phyloP scores from a whole-genome alignment of 2,888 invertebrate species.

The Eristalis pertinax region DNA sequence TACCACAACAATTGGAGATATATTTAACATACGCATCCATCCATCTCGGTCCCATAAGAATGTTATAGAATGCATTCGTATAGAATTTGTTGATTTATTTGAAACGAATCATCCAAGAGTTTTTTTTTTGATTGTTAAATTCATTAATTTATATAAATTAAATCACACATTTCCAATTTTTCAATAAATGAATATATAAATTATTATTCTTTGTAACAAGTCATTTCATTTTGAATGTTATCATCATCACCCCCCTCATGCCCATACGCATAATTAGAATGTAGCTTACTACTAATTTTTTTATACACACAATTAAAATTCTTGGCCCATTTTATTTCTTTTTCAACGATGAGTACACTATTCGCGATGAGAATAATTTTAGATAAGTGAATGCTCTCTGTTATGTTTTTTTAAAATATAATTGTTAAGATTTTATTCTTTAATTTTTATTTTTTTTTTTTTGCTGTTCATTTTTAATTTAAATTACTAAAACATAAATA shows the following conservation, averaged over 20 bases:
- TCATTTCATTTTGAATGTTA: conserved; percentile 17
- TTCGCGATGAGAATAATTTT: conserved; percentile 46
- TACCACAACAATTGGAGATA: conserved; percentile 47
- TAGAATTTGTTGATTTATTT: conserved; percentile 60
- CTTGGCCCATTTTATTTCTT: background rate
- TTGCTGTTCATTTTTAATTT: conserved; percentile 43
- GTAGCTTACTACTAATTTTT: conserved; percentile 22
- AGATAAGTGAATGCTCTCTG: conserved; percentile 44
- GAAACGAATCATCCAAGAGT: conserved; percentile 30
- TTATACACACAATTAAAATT: conserved; percentile 1
- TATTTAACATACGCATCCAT: conserved; percentile 48
- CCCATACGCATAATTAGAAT: background rate
- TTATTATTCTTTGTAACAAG: conserved; percentile 41
- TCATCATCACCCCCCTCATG: conserved; percentile 37
- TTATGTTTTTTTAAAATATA: conserved; percentile 30
- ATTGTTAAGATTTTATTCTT: conserved; percentile 44
- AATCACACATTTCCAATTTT: conserved; percentile 62
- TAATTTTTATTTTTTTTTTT: conserved; percentile 44
- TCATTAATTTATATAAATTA: conserved; percentile 63
- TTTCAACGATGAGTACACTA: conserved; percentile 22
- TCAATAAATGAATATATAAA: conserved; percentile 56
- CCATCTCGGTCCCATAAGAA: conserved; percentile 47
- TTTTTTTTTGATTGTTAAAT: conserved; percentile 39
- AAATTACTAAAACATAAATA: conserved; percentile 56
- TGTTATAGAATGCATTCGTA: conserved; percentile 20